Base-by-base conservation (phyloP, 2,888 invertebrate species). In the Autographa pulchrina region DNA sequence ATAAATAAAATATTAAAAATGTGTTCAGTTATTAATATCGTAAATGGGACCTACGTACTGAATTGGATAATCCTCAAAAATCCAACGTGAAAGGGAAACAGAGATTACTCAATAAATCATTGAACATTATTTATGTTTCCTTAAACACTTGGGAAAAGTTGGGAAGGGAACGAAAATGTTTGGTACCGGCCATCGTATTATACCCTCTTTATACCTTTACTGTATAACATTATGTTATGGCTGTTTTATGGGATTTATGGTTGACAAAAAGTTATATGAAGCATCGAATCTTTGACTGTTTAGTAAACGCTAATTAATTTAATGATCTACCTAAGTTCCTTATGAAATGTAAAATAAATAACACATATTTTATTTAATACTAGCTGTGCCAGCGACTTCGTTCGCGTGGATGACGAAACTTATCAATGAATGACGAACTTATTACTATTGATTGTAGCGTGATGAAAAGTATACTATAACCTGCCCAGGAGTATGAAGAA, bases 41-140 rank as follows among this genome's bases (percentile, higher is more conserved):
- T n/a, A 48, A 48, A 48, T 48, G 48, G 48, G 48, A 25, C 25
- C n/a, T 48, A 48, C 48, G 48, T 48, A 48, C 48, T 48, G 48
- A 48, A 48, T 48, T 48, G 48, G 48, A 48, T 48, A 48, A 48
- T 48, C 48, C 48, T 48, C n/a, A 48, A 48, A 48, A 48, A 48
- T 48, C 48, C n/a, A n/a, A 48, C 48, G n/a, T 48, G 48, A 48
- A 48, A 48, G 48, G 48, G 48, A 48, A 48, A 48, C 48, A 48
- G n/a, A 48, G 48, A 48, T 48, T 48, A 48, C 48, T 48, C 48
- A 48, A 48, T 48, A 48, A 48, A 48, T 48, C 48, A 48, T 48
- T 48, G 48, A 48, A 48, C n/a, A 48, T 48, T 48, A 48, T 48
- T 48, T 48, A 48, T 48, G 48, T 48, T 48, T 48, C 48, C 48